Conservation (phyloP, 2,888 invertebrate species). For the Agonopterix subpropinquella region DNA sequence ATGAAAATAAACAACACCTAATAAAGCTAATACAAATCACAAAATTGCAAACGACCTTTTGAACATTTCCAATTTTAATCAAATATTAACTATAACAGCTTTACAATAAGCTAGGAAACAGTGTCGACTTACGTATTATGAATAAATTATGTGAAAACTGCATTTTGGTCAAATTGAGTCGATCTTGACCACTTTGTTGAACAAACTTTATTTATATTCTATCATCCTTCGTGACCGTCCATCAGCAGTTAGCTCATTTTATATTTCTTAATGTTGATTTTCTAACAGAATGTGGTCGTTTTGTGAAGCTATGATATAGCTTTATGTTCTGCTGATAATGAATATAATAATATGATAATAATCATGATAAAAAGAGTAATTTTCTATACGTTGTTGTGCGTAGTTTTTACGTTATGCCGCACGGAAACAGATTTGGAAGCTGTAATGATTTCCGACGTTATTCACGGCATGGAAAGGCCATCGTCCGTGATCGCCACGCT, state of each 20-base stretch:
- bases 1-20: no score
- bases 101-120: no score
- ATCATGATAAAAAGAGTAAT: not conserved
- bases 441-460: constrained; percentile 37
- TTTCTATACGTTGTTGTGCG: not conserved
- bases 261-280: not conserved
- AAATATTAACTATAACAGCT: no score
- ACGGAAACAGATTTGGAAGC: constrained; percentile 24
- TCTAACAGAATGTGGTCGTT: not conserved
- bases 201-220: constrained; percentile 14
- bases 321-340: not conserved
- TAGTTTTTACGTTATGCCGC: constrained; percentile 1
- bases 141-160: constrained; percentile 1
- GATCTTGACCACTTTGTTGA: constrained; percentile 15
- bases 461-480: constrained; percentile 36
- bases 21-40: not conserved
- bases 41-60: not conserved
- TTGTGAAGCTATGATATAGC: not conserved
- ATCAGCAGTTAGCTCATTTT: not conserved
- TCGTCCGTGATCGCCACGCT: constrained; percentile 38
- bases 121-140: not conserved
- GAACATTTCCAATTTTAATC: not conserved
- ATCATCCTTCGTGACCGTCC: not conserved
- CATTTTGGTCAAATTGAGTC: constrained; percentile 1
- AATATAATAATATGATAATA: not conserved